Evolutionary conservation across 2,888 invertebrate species (phyloP).

Genomic region (Molanna angustata): DNA sequence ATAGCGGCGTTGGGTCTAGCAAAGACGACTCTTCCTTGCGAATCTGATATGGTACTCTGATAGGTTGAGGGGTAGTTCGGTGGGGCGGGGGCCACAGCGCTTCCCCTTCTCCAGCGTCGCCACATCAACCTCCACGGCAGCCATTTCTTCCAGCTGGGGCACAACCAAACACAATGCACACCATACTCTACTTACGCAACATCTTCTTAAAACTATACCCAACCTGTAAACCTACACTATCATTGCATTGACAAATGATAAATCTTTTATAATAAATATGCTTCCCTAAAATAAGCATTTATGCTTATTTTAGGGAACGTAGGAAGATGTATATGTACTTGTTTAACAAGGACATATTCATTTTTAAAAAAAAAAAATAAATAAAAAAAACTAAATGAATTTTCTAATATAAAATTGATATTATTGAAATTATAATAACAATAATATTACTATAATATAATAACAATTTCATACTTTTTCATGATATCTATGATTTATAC

Average conservation of each 20-base stretch:
- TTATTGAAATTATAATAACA: too few species aligned
- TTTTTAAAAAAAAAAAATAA: too few species aligned
- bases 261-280: not conserved
- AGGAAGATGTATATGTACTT: too few species aligned
- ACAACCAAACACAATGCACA: conserved; percentile 24
- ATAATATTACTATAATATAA: too few species aligned
- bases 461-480: too few species aligned
- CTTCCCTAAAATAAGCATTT: not conserved
- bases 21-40: conserved; percentile 16
- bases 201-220: too few species aligned
- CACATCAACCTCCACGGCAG: conserved; percentile 18
- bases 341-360: too few species aligned
- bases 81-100: conserved; percentile 45
- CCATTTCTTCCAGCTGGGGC: conserved; percentile 6
- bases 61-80: conserved; percentile 29
- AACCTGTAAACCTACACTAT: not conserved
- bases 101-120: conserved; percentile 44
- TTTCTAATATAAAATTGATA: too few species aligned
- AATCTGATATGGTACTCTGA: conserved; percentile 19
- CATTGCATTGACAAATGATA: not conserved
- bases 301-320: too few species aligned
- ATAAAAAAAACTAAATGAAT: conserved; percentile 9
- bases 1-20: conserved; percentile 24
- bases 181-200: conserved; percentile 9
- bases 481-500: too few species aligned